Base-by-base conservation (phyloP, 2,797 vertebrate genomes). In the Micrastur ruficollis region DNA sequence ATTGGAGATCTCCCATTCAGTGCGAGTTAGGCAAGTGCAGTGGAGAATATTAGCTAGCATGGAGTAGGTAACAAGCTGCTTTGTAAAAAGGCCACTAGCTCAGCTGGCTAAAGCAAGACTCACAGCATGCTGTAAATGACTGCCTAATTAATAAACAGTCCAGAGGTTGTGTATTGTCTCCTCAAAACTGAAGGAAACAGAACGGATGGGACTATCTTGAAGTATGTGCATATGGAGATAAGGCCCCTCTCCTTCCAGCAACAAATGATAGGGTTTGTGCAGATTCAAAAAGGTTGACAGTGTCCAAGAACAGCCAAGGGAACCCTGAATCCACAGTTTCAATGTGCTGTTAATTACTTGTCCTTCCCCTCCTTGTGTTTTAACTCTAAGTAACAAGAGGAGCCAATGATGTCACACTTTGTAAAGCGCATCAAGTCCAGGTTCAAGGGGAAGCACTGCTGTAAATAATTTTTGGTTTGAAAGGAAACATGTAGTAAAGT, bases 1-100 rank as follows among this genome's bases (percentile, higher is more conserved):
- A 61, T 87, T 72, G 78, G 76, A 79, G 44, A 56, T 89, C 71
- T 86, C 78, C 63, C 63, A 26, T 89, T 89, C 86, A 73, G 74
- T 3, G 20, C 0, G 6, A 65, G 44, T 68, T 55, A 71, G 58
- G 62, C 58, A 86, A 90, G 32, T 5, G 15, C 32, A 81, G 47
- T 8, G 14, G 47, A 70, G 53, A 94, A 42, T 44, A 34, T 38
- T 25, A 53, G 32, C 44, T 50, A 73, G 86, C 17, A 16, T 1
- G 31, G 44, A 55, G 38, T 23, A 61, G 21, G 58, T 31, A 86
- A 78, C 17, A 68, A 86, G 11, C 47, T 22, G 53, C 42, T 89
- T 71, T 62, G 19, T n/a, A 9, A 31, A 65, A 90, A 74, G 15
- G 22, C 19, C 53, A 50, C 7, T 6, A 72, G 34, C 21, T 82